Evolutionary conservation across 2,888 invertebrate genomes (phyloP), one percentile per base, ranked within the genome.

Genomic region (Ommatoiulus sabulosus): DNA sequence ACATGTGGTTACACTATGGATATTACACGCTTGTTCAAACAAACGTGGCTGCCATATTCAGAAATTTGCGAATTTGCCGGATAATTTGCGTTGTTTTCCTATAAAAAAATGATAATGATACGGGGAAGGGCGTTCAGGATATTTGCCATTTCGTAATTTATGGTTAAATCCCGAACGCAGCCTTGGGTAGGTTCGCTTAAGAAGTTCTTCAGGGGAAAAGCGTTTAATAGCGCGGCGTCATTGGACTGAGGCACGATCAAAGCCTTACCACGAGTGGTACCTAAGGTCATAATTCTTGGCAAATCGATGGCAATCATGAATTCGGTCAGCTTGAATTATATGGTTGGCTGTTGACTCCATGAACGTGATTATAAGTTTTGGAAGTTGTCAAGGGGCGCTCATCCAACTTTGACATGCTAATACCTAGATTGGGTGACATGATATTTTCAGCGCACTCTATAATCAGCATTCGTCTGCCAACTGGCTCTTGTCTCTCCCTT

Each of bases 361-460:
- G 80, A 80, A 80, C 80, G 35, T 80, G 80, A 80, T 80, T 80
- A 80, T 80, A 80, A 80, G 80, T 80, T 80, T 80, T 80, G 80
- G 80, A 80, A 80, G 80, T 80, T 80, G 80, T 80, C 80, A 80
- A 80, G 80, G 80, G 80, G 80, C 80, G 80, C 80, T 80, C 80
- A 80, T 86, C 86, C 20, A 44, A 46, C 48, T 86, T 86, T 86
- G 86, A 86, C 86, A 48, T 86, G 86, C 86, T 86, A 86, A 86
- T 86, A 86, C 48, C 86, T 86, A 86, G 86, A 86, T 86, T 86
- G 86, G 86, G 86, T 86, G 48, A 46, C 86, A 86, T 86, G 86
- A 86, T 86, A 86, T 44, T 86, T 86, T 46, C 80, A 80, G 15
- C 80, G 12, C 10, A 80, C 80, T 80, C 80, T 80, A 80, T 80